Evolutionary conservation across 2,797 vertebrate species (phyloP), one percentile per base, ranked within the genome.

Genomic region (Oreochromis mossambicus): DNA sequence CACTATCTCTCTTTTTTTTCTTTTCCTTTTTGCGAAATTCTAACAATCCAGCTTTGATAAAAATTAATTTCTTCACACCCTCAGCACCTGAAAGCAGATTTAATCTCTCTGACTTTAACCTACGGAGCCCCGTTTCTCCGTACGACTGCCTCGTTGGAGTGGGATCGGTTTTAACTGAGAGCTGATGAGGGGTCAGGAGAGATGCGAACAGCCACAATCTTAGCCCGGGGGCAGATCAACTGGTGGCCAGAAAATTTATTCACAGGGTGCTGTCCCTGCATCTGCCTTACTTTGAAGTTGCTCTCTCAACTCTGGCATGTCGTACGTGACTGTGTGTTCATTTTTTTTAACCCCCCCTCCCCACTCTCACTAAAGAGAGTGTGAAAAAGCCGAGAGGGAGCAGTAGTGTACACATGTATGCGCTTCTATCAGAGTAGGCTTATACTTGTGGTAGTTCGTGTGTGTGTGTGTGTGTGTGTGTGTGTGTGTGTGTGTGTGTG

Each of bases 241-340:
- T 95, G 95, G 95, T 96, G 95, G 95, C 94, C 95, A 94, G 93
- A 87, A 96, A 96, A 96, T 96, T 91, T 96, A 96, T 97, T 96
- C 95, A 96, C 91, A 88, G 91, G 91, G 92, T 92, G 95, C 95
- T 95, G 95, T 96, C 95, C 92, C 94, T 94, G 95, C 95, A 95
- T 96, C 95, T 95, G 95, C 94, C 92, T 94, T 58, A 93, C 96
- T 96, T 96, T 97, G 96, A 97, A 96, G 96, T 96, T 93, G 89
- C 94, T 95, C 95, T 92, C 93, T 93, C 93, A 91, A 95, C 95
- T 94, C 93, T 88, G 92, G 93, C 93, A 91, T 87, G 94, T 93
- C 89, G 90, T 95, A 96, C 96, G 94, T 96, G 96, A 95, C 95
- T 93, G 94, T 94, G 92, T 94, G 91, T 89, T 90, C 89, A 88